Base-by-base conservation (phyloP, 2,888 invertebrate species). In the Anthophora plumipes region DNA sequence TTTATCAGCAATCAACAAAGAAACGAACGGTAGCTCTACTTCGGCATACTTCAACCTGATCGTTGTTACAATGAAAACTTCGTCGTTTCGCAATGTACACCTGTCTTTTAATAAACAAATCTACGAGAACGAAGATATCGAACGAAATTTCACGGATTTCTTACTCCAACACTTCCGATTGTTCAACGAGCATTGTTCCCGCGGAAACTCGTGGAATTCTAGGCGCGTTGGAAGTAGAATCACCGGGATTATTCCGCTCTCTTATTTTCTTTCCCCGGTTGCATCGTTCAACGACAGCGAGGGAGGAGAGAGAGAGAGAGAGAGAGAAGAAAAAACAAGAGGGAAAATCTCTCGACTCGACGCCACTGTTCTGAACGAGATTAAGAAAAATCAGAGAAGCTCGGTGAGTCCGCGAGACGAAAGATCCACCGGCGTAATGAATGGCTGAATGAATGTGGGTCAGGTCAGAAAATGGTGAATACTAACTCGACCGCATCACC, bases 371-470 rank as follows among this genome's bases (percentile, higher is more conserved):
- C 37, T 52, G 8, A 39, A 50, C 50, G 52, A 50, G 64, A 64
- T 50, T 64, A 64, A 64, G 50, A 64, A 50, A 48, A 52, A 52
- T 64, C 64, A 50, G 50, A n/a, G 63, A 41, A 20, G 17, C 31
- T 31, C 31, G n/a, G n/a, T n/a, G n/a, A n/a, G 31, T 31, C 31
- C 41, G 48, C 39, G 57, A 46, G 54, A 55, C 80, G 57, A 68
- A 66, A 66, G 75, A 80, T 73, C 37, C 55, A 46, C 68, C 31
- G 61, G 66, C 39, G 64, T 66, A 69, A 83, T 78, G 83, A 83
- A 82, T 72, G 61, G 72, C 41, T 69, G 63, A 74, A 82, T 61
- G 77, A 70, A 79, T 81, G 66, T 82, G 61, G 82, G 82, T 82
- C 77, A 76, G 66, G 69, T 57, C 69, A 52, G 70, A 67, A 63